Conservation (phyloP, 2,888 invertebrate genomes). For the Ischnura elegans region DNA sequence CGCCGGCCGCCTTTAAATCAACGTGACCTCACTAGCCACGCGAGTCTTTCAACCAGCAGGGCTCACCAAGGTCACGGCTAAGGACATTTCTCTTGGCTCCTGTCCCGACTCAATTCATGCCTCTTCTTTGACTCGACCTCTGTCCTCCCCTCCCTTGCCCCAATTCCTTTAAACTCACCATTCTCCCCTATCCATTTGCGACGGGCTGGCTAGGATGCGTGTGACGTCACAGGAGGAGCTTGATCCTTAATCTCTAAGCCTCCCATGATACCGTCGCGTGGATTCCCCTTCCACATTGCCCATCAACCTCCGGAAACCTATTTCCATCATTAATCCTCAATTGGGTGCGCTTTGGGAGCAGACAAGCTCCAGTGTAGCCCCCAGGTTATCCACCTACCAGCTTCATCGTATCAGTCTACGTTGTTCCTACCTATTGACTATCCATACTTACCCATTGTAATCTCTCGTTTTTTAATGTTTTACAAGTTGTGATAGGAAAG, state of each 20-base stretch:
- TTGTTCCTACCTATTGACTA: too few species aligned
- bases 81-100: conserved; percentile 18
- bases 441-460: too few species aligned
- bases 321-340: neutral
- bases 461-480: too few species aligned
- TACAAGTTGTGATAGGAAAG: too few species aligned
- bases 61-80: conserved; percentile 10
- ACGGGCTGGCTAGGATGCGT: neutral
- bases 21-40: neutral
- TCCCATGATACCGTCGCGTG: neutral
- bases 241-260: neutral
- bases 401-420: too few species aligned
- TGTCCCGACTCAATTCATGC: neutral
- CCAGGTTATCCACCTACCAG: too few species aligned
- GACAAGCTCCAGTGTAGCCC: too few species aligned
- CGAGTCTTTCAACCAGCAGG: neutral
- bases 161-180: neutral
- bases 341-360: neutral
- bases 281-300: too few species aligned
- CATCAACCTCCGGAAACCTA: neutral
- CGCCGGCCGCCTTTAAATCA: neutral
- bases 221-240: conserved; percentile 4
- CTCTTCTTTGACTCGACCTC: neutral
- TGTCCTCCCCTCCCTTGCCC: neutral
- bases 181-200: neutral